A percentile compares a stretch with the other conserved stretches of the same genome.
Conservation (phyloP, 2,797 vertebrate species). For the Rhinophrynus dorsalis region DNA sequence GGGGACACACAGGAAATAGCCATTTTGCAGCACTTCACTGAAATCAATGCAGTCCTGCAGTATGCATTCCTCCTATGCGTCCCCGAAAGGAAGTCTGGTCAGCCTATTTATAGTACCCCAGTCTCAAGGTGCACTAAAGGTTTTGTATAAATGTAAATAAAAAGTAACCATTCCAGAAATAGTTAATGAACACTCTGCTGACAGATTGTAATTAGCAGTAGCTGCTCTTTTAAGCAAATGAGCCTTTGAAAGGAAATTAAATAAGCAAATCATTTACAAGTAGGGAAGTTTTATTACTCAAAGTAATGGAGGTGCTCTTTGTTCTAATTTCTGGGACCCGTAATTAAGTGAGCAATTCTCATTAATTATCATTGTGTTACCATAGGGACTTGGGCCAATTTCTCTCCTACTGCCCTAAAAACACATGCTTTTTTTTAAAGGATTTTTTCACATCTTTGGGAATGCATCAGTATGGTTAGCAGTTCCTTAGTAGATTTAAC, state of each 20-base stretch:
- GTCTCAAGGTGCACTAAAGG: no score
- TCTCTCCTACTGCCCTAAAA: constrained; percentile 5
- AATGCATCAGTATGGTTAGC: background rate
- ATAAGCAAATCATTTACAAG: constrained; percentile 37
- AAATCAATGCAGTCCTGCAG: no score
- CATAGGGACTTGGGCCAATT: constrained; percentile 33
- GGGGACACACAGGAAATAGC: no score
- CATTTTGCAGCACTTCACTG: no score
- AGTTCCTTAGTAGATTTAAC: no score
- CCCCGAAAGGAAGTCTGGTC: no score
- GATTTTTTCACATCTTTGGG: background rate
- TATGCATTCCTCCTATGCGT: no score
- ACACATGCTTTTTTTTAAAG: constrained; percentile 1
- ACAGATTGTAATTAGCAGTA: constrained; percentile 12
- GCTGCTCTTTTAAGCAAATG: constrained; percentile 36
- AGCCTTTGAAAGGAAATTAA: constrained; percentile 42
- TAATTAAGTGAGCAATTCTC: constrained; percentile 40
- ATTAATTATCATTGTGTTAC: constrained; percentile 42
- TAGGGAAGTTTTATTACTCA: constrained; percentile 29
- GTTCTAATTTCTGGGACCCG: constrained; percentile 39
- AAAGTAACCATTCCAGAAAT: background rate
- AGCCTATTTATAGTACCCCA: no score
- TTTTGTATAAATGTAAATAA: no score
- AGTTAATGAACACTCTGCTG: background rate
- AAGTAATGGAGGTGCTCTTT: constrained; percentile 37